Evolutionary conservation across 1,140 invertebrate species (phyloP), one percentile per base, ranked within the genome.

Genomic region (Phthorimaea operculella): DNA sequence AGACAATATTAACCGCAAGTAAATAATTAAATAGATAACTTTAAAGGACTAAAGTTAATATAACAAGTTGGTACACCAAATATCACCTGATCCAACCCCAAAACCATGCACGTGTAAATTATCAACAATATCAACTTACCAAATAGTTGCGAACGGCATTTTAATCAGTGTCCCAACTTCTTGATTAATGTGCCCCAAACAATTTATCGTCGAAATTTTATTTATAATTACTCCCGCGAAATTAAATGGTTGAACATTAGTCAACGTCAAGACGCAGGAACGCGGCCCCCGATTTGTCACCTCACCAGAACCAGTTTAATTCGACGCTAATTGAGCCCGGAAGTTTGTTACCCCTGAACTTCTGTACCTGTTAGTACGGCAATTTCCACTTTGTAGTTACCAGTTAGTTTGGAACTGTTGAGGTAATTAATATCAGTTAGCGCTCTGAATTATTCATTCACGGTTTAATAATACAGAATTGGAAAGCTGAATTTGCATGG

Each of bases 81-180:
- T 65, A 62, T 59, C 74, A 79, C 64, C 68, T 77, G 70, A 75
- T 74, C 66, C 55, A 61, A 59, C 62, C 68, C 58, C 67, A 60
- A 67, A 63, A 58, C 61, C 52, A 64, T 61, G 72, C 59, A 67
- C 72, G 67, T 74, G 69, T 84, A 75, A 80, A 82, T 80, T 80
- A 84, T 79, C 72, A 77, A 81, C 79, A 77, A 74, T 80, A 82
- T 80, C 72, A 76, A 83, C 70, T 74, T 66, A 62, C 66, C 74
- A 69, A 85, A 87, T 86, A 85, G 81, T 86, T 86, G 57, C 74
- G 74, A 86, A 86, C 81, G 76, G 82, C 75, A 78, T 87, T 87
- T 87, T 87, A 87, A 87, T 87, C 84, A 87, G 83, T 83, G 85
- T 87, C 85, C 76, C 77, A 87, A 87, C 80, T 87, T 87, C 81